Evolutionary conservation across 1,140 invertebrate species (phyloP), one percentile per base, ranked within the genome.

Genomic region (Dryas iulia): DNA sequence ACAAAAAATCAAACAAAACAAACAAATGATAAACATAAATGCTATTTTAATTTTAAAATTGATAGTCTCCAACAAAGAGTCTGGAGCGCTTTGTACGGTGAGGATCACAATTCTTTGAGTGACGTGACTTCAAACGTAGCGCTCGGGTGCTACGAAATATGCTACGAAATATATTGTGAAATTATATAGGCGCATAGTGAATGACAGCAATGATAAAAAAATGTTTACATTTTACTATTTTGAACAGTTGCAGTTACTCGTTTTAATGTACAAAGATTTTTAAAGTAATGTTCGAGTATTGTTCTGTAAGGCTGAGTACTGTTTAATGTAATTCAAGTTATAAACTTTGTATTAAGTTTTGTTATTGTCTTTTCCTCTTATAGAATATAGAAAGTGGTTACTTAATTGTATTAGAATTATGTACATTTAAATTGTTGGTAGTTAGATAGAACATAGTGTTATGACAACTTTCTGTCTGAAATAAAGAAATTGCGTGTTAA

Each of bases 71-170:
- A 57, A 57, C 54, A 57, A 26, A 30, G 25, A 30, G n/a, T 28
- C 14, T 8, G 52, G 12, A 28, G 0, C 25, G n/a, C 54, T 57
- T 30, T 57, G 54, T 57, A 28, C 18, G n/a, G 26, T 5, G 54
- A 12, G 54, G 14, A 26, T 57, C 54, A 28, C 26, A 57, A 57
- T 28, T 57, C 54, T 57, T 57, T 57, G 54, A 57, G 23, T 57
- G 54, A 28, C 54, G 54, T 57, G 54, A 57, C 54, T 25, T 57
- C 24, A 57, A 57, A 28, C 54, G 54, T 57, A 30, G 25, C 14
- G 21, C 24, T 47, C 39, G n/a, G 18, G 39, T 18, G 54, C 54
- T 18, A 39, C 35, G 35, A 39, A n/a, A 39, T 14, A 57, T 25
- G 54, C 39, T 47, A 47, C 39, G 39, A 47, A 39, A 39, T 14